These are phyloP conservation scores for Drosophila suzukii DNA, from an alignment of 1,140 invertebrate genomes.

Conservation along the genomic window DNA sequence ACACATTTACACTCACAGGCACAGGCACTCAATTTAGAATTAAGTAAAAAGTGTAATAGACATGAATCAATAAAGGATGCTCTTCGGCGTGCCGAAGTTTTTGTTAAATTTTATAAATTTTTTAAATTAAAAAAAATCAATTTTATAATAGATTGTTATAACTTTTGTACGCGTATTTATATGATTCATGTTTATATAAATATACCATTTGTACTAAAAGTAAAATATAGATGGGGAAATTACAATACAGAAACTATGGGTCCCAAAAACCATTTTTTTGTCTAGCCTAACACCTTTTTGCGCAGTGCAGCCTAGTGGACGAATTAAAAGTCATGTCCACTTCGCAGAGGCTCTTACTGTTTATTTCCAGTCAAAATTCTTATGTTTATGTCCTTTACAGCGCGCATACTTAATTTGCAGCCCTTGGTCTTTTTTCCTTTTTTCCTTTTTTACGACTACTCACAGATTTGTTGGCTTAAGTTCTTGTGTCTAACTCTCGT, in stretches of 20 bases:
- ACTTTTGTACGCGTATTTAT: too few relatives aligned
- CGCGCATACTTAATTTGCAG: slow-evolving; percentile 43
- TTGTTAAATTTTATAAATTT: too few relatives aligned
- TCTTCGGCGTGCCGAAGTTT: too few relatives aligned
- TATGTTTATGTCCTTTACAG: slow-evolving; percentile 42
- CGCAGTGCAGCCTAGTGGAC: slow-evolving; percentile 6
- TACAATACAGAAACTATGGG: too few relatives aligned
- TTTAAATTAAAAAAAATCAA: too few relatives aligned
- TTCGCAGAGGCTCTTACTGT: slow-evolving; percentile 19
- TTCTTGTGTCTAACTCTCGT: slow-evolving; percentile 40
- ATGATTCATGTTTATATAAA: too few relatives aligned
- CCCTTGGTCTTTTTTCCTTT: slow-evolving; percentile 17
- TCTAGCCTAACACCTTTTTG: background rate
- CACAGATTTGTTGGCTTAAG: slow-evolving; percentile 43
- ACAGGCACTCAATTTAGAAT: too few relatives aligned
- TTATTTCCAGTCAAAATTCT: slow-evolving; percentile 41
- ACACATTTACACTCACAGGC: background rate
- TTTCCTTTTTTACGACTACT: slow-evolving; percentile 36
- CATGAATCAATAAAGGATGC: too few relatives aligned
- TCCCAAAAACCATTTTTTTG: background rate
- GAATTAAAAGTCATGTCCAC: slow-evolving; percentile 43
- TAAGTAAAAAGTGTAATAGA: too few relatives aligned
- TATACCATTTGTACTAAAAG: too few relatives aligned
- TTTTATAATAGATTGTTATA: too few relatives aligned
- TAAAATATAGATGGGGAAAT: too few relatives aligned